Evolutionary conservation across 2,797 vertebrate genomes (phyloP), one percentile per base, ranked within the genome.

Genomic region (Epinephelus malabaricus): DNA sequence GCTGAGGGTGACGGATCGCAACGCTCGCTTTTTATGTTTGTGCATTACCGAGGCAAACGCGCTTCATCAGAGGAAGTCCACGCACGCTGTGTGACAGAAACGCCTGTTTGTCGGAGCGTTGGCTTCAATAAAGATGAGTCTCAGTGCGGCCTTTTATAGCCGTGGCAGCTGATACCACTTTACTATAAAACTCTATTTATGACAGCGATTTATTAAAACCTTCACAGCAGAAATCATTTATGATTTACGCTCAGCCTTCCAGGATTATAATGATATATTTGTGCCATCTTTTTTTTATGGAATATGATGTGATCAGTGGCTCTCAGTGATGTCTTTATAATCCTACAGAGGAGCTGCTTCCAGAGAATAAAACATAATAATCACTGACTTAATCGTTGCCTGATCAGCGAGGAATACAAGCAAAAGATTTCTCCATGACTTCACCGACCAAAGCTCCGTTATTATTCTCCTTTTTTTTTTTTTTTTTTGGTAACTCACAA

Each of bases 51-150:
- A 72, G 69, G 78, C 81, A 38, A 82, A 81, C 47, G 17, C 34
- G 70, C 45, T 60, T 78, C 64, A 23, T 73, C 74, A 62, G 73
- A 80, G 63, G 56, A 81, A 78, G 77, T 43, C 64, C 72, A 69
- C 0, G 21, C 23, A 60, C 13, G 40, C 55, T n/a, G 58, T 69
- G 38, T 18, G 66, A 49, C 63, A 50, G 59, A 47, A 71, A 62
- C 3, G 15, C 19, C 53, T 60, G 56, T 72, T 75, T 69, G 54
- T 46, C 53, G 1, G 69, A 62, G 50, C 0, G 1, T 23, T 82
- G 82, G 69, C 69, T 53, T 43, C 40, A 60, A 15, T 58, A 65
- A 71, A 54, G 19, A 82, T 40, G 54, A 21, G 58, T 59, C 47
- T 72, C 34, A 49, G 69, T 43, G 34, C 40, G 10, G 45, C 19